phyloP scores from a whole-genome alignment of 2,113 vertebrate species.

The Aleadryas rufinucha region DNA sequence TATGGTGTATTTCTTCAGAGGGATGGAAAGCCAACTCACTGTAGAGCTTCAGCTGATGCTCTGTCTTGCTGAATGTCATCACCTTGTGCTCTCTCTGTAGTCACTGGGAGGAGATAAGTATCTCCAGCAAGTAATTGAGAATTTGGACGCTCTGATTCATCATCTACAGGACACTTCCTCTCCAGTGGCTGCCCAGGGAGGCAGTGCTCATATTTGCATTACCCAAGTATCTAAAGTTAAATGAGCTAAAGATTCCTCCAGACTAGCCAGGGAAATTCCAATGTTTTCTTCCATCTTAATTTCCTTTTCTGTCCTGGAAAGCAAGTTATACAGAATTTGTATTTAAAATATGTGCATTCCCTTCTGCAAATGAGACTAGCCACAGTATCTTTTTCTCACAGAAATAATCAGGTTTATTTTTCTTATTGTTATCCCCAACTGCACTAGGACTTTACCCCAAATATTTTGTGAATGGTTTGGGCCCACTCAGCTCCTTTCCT shows the following conservation, averaged over 20 bases:
- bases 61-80: neutral
- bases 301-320: neutral
- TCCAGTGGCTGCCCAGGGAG: neutral
- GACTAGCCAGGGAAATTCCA: neutral
- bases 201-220: neutral
- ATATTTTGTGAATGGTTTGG: neutral
- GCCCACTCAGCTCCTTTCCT: neutral
- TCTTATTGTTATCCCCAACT: neutral
- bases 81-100: neutral
- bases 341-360: neutral
- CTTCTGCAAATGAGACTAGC: neutral
- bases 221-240: neutral
- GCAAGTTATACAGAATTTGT: neutral
- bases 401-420: neutral
- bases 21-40: neutral
- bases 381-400: neutral
- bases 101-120: neutral
- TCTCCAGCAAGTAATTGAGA: neutral
- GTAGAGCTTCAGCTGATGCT: neutral
- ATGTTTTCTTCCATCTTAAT: neutral
- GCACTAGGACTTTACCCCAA: neutral
- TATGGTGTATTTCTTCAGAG: neutral
- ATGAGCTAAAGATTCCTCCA: neutral
- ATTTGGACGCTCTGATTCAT: neutral
- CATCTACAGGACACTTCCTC: neutral